Base-by-base conservation (phyloP, 2,888 invertebrate species). In the Dorcus parallelipipedus region DNA sequence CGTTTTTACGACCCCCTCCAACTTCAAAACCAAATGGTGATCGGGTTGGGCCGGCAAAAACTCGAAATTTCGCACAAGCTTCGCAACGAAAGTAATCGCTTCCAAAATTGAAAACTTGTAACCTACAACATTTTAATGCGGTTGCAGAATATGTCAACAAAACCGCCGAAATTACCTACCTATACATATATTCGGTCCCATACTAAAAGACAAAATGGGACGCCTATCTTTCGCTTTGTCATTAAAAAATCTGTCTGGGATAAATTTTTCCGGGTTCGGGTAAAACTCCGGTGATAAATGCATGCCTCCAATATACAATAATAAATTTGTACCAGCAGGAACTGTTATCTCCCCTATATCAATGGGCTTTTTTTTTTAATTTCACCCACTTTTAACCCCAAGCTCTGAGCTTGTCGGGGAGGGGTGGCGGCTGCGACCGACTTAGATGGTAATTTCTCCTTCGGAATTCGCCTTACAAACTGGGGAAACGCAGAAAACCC, bases 191-290 rank as follows among this genome's bases (percentile, higher is more conserved):
- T 42, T 45, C 4, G 52, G 20, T 3, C 52, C 52, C n/a, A 9
- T 2, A 10, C 26, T 10, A 42, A 52, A 52, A 9, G 52, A 5
- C 4, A 52, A 9, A 23, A 52, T 26, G 9, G 52, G n/a, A 20
- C 5, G 9, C 6, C 3, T 39, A 10, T 39, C 41, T 10, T 9
- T 9, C 10, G 33, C 9, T 47, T 60, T 62, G 41, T 57, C 60
- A 0, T 41, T 50, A 43, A 54, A 17, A 55, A 62, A 64, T 48
- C 63, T 41, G 10, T 60, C 56, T 14, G 64, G 64, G 52, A 59
- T 54, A 42, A 64, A 64, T 49, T 58, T 49, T 26, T 59, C 54
- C 8, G 64, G 61, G 8, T 64, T 40, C 2, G 60, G 54, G 45
- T 50, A 64, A 39, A 45, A 55, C 6, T 57, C 47, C 17, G 53